Conservation (phyloP, 2,888 invertebrate species). For the Agrilus mali region DNA sequence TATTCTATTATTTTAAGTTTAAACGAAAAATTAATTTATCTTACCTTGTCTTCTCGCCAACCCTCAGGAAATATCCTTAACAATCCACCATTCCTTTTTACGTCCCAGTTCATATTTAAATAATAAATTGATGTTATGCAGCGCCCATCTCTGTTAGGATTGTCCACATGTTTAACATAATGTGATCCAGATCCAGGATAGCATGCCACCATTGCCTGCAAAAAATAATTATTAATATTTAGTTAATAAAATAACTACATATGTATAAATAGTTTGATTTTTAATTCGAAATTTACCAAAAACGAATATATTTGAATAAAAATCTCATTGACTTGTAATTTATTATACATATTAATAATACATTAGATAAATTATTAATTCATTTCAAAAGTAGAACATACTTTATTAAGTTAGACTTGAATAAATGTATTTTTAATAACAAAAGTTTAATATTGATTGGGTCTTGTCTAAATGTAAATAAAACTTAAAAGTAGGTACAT, state of each 20-base stretch:
- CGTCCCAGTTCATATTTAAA: conserved; percentile 89
- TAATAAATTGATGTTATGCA: conserved; percentile 98
- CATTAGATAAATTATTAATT: background rate
- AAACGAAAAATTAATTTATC: background rate
- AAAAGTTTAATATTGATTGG: too few relatives aligned
- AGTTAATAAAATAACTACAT: background rate
- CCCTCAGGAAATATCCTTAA: conserved; percentile 88
- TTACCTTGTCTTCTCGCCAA: conserved; percentile 53
- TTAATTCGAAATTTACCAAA: background rate
- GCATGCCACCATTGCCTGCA: conserved; percentile 96
- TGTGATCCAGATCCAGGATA: conserved; percentile 91
- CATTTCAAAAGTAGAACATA: too few relatives aligned
- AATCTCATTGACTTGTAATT: too few relatives aligned
- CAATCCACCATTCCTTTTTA: conserved; percentile 71
- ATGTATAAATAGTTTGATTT: background rate
- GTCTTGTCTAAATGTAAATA: too few relatives aligned
- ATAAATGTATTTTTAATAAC: too few relatives aligned
- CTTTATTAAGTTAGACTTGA: too few relatives aligned
- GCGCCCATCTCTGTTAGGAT: conserved; percentile 91
- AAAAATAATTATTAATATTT: conserved; percentile 14
- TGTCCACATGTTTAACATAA: conserved; percentile 96
- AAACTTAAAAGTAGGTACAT: too few relatives aligned
- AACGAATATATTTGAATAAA: too few relatives aligned
- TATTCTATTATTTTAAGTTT: too few relatives aligned
- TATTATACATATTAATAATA: background rate